Evolutionary conservation across 2,113 vertebrate species (phyloP).

Genomic region (Chelonoidis abingdonii): DNA sequence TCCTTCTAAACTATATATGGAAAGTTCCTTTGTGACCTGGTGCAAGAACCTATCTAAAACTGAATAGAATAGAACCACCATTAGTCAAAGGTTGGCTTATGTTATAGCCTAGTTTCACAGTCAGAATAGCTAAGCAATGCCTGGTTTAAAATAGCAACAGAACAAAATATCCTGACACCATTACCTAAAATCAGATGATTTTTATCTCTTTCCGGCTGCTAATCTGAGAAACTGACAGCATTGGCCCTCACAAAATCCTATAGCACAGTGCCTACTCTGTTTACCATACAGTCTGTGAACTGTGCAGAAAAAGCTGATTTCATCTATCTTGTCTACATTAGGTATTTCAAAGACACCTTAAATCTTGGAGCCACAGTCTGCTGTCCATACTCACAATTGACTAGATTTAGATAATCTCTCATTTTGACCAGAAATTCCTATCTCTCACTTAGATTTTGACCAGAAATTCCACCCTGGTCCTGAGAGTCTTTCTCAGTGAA

Average conservation of each 20-base stretch:
- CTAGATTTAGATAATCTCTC: rapidly evolving
- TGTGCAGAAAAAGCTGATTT: not conserved
- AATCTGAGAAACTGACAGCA: not conserved
- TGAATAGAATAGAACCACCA: not conserved
- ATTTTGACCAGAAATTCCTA: not conserved
- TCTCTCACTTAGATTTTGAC: not conserved
- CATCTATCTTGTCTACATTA: not conserved
- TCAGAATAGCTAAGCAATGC: not conserved
- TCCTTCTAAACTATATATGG: not conserved
- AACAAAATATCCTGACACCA: not conserved
- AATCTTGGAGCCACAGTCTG: not conserved
- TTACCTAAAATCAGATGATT: not conserved
- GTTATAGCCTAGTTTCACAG: not conserved
- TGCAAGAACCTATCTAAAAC: too few species aligned
- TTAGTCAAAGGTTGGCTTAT: not conserved
- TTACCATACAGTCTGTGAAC: not conserved
- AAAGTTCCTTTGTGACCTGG: not conserved
- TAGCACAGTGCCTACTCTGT: not conserved
- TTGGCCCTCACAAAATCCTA: rapidly evolving
- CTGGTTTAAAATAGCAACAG: not conserved
- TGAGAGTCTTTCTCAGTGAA: not conserved
- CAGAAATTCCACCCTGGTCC: not conserved
- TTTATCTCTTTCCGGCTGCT: not conserved
- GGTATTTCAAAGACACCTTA: not conserved
- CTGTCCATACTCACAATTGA: not conserved